Conservation (phyloP, 2,113 vertebrate genomes). For the Callocephalon fimbriatum region DNA sequence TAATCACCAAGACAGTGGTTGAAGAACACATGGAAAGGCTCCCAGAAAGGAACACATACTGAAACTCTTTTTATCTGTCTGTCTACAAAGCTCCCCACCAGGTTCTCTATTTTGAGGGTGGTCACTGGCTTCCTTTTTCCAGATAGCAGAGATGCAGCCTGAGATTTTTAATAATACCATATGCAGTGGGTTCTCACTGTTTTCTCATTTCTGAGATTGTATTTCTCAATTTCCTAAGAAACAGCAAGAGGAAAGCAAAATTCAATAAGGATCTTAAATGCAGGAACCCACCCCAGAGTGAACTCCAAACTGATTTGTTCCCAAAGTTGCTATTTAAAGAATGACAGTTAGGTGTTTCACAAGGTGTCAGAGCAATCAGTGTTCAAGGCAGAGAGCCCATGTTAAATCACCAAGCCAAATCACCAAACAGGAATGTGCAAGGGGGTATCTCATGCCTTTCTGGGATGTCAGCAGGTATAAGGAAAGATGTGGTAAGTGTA, state of each 20-base stretch:
- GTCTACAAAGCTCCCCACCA: neutral
- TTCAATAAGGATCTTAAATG: neutral
- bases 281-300: accelerated
- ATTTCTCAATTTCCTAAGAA: neutral
- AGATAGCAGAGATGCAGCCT: neutral
- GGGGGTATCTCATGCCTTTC: neutral
- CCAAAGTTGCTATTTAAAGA: neutral
- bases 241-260: neutral
- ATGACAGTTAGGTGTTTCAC: neutral
- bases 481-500: neutral
- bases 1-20: neutral
- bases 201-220: neutral
- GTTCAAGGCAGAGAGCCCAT: neutral
- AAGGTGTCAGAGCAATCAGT: neutral
- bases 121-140: neutral
- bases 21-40: neutral
- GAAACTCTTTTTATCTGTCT: too few species aligned
- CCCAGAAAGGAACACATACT: neutral
- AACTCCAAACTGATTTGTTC: neutral
- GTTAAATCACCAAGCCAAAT: neutral
- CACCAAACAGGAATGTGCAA: neutral
- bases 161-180: neutral
- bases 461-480: neutral
- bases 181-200: neutral
- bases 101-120: neutral